phyloP scores from a whole-genome alignment of 1,140 invertebrate genomes.

The Panagrolaimus sp. region DNA sequence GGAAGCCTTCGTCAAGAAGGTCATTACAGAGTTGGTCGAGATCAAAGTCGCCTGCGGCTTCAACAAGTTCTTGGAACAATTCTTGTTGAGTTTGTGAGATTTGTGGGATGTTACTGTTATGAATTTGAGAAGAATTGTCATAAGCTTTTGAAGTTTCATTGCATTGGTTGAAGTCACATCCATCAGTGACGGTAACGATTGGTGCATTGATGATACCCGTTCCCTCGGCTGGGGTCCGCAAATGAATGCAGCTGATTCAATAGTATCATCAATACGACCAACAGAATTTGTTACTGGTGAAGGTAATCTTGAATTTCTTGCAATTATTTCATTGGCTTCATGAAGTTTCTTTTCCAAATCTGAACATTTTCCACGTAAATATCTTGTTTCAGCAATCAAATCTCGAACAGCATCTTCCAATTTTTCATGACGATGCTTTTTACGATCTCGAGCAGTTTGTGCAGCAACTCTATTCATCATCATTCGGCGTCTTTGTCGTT shows the following conservation, averaged over 20 bases:
- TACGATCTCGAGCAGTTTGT: constrained; percentile 92
- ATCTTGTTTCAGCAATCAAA: constrained; percentile 51
- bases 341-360: constrained; percentile 8
- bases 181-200: not conserved
- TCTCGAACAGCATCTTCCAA: constrained; percentile 54
- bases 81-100: not conserved
- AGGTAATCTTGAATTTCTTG: constrained; percentile 1
- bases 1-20: constrained; percentile 11
- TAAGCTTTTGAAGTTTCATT: no score
- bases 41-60: constrained; percentile 10
- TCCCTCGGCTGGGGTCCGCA: constrained; percentile 8
- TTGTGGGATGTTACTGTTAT: not conserved
- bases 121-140: no score
- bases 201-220: not conserved
- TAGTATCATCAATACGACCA: not conserved
- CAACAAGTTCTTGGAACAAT: constrained; percentile 3
- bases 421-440: constrained; percentile 66
- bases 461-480: constrained; percentile 92
- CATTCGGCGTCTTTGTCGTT: constrained; percentile 70
- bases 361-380: constrained; percentile 28
- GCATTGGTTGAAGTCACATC: not conserved
- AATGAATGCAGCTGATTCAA: constrained; percentile 9
- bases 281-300: not conserved
- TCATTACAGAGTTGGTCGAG: constrained; percentile 9
- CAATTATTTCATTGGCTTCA: not conserved